Conservation (phyloP, 2,113 vertebrate genomes). For the Gallinago jamesoni region DNA sequence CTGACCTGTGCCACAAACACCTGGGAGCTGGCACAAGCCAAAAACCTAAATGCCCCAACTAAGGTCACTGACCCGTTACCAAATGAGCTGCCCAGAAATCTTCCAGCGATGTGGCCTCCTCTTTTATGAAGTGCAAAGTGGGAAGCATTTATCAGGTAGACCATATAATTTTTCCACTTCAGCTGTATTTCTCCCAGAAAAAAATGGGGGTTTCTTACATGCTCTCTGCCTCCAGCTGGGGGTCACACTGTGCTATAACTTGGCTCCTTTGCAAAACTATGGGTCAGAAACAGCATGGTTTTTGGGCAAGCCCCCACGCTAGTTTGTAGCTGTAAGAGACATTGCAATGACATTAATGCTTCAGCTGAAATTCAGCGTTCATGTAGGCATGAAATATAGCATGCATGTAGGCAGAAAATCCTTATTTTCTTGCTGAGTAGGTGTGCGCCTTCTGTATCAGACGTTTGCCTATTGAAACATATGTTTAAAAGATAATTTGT, state of each 20-base stretch:
- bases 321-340: slow-evolving; percentile 4
- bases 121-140: slow-evolving; percentile 14
- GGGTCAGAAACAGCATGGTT: background rate
- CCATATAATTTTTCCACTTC: background rate
- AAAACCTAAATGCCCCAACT: background rate
- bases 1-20: background rate
- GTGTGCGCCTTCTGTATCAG: background rate
- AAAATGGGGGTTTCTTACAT: slow-evolving; percentile 1
- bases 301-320: background rate
- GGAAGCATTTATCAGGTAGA: slow-evolving; percentile 44
- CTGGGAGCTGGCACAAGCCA: background rate
- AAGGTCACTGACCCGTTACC: accelerated
- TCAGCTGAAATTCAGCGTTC: background rate
- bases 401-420: background rate
- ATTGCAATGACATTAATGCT: background rate
- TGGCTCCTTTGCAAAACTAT: background rate
- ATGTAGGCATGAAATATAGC: no score
- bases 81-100: background rate
- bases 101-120: background rate
- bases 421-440: background rate
- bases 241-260: background rate
- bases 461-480: background rate
- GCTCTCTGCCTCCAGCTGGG: background rate
- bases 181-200: background rate
- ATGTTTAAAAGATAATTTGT: background rate